Evolutionary conservation across 2,797 vertebrate species (phyloP).

Genomic region (Spinibarbus caldwelli): DNA sequence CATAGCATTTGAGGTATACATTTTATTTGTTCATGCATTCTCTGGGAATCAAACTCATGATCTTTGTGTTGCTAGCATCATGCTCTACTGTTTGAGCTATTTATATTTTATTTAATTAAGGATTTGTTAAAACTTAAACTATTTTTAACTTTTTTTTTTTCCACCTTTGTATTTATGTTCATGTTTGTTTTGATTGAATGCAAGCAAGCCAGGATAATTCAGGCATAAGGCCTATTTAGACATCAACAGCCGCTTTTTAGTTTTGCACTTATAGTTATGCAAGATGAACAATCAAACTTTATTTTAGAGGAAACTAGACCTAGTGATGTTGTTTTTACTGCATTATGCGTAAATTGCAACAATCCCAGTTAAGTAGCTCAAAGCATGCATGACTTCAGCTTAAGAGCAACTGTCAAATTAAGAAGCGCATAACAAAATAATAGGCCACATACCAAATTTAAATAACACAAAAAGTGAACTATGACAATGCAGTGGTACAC

Average conservation of each 20-base stretch:
- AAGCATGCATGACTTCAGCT: slow-evolving; percentile 10
- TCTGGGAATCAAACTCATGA: neutral
- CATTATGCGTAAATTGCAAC: neutral
- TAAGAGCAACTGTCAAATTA: slow-evolving; percentile 21
- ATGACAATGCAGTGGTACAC: neutral
- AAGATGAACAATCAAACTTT: neutral
- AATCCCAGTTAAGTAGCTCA: slow-evolving; percentile 10
- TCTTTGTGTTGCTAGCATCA: too few species aligned
- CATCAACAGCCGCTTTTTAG: neutral
- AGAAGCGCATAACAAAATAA: slow-evolving; percentile 16
- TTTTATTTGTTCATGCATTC: neutral
- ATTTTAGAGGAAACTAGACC: neutral
- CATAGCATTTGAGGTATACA: neutral
- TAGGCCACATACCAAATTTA: neutral
- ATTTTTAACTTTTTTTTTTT: too few species aligned
- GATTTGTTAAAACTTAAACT: neutral
- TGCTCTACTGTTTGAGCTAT: neutral
- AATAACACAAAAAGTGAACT: neutral
- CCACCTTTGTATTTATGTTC: neutral
- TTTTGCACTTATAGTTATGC: neutral
- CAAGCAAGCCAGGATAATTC: neutral
- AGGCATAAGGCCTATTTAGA: neutral
- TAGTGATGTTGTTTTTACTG: neutral
- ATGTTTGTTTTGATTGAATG: neutral
- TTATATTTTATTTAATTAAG: neutral